Base-by-base conservation (phyloP, 2,113 vertebrate species). In the Brachyhypopomus gauderio region DNA sequence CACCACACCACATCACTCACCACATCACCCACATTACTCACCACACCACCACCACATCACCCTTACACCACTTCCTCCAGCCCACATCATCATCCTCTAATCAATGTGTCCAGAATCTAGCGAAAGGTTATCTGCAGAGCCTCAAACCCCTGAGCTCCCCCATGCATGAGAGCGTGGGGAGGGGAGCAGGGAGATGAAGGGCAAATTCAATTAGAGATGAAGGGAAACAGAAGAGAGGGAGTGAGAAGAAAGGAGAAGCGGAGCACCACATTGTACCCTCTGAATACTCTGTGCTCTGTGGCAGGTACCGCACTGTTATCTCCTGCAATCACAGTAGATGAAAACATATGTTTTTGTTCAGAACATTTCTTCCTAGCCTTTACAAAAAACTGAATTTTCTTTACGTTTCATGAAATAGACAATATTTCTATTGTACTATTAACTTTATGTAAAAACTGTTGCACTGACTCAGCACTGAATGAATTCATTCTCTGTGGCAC, bases 71-170 rank as follows among this genome's bases (percentile, higher is more conserved):
- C 30, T 30, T 30, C 30, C 41, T 11, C 9, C 41, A 6, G 6
- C 5, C 5, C 5, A 45, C 41, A 45, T 45, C 45, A 11, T 52
- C 9, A 1, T 52, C 45, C 45, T 14, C 45, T 52, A 52, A 52
- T 52, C 45, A 52, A 3, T 52, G 45, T 52, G 45, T 52, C 45
- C 45, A 52, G 14, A 11, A 52, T 14, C 45, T 52, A 11, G 45
- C 14, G 45, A 14, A 52, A 52, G 45, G 8, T 52, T 52, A 70
- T 34, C 66, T 70, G 70, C 78, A 75, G 58, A 77, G 59, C 3
- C 11, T 25, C 60, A 34, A 63, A 79, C 59, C 75, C 80, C 22
- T 72, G 62, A 34, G 84, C 58, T 45, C 41, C 34, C 45, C 75
- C 72, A 77, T 59, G 67, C 56, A 55, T 34, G 25, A 30, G 48